Conservation (phyloP, 2,797 vertebrate species). For the Mycteria americana region DNA sequence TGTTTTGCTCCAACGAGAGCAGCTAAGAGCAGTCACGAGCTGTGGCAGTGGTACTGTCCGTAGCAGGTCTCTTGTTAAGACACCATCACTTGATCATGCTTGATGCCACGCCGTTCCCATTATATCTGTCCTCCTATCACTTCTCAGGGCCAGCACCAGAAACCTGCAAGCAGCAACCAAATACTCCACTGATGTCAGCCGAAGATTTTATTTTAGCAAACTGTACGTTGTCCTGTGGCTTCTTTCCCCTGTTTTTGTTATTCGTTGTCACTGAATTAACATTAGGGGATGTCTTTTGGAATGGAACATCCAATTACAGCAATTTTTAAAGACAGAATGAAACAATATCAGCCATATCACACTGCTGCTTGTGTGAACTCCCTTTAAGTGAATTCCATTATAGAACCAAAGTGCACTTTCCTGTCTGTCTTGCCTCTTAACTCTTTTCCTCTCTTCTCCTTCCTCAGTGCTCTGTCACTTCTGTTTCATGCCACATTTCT, state of each 20-base stretch:
- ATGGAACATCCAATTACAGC: not conserved
- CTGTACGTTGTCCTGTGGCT: accelerated
- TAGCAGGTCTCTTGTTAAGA: not conserved
- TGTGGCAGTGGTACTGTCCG: not conserved
- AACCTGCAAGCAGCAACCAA: not conserved
- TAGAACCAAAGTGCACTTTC: not conserved
- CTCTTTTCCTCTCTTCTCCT: not conserved
- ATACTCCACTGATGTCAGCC: not conserved
- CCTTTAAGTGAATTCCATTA: not conserved
- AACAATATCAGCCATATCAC: not conserved
- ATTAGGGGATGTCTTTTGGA: not conserved
- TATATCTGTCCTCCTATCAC: not conserved
- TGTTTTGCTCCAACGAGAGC: not conserved
- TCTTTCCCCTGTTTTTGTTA: not conserved
- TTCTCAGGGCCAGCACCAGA: not conserved
- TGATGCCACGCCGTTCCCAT: not conserved
- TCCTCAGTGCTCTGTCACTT: not conserved
- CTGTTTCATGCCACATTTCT: not conserved
- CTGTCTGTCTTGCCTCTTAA: not conserved
- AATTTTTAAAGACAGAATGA: not conserved
- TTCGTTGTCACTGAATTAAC: not conserved
- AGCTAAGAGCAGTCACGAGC: not conserved
- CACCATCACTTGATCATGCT: too few species aligned
- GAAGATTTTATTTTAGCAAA: not conserved
- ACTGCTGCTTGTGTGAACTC: not conserved